Conservation (phyloP, 2,888 invertebrate species). For the Drosophila stalkeri region DNA sequence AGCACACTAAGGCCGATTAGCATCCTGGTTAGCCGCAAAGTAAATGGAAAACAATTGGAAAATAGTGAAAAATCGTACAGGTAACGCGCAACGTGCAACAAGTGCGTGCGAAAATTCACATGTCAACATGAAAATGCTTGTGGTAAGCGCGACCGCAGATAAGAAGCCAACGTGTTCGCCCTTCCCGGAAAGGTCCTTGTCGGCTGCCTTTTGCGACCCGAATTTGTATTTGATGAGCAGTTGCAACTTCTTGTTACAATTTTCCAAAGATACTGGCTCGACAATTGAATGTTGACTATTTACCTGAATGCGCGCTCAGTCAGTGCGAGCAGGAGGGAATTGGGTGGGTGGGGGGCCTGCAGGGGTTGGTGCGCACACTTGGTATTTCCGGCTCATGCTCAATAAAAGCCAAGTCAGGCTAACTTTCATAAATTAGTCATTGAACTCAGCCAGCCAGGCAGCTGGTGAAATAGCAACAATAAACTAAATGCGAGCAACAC, state of each 20-base stretch:
- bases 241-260: slow-evolving; percentile 33
- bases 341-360: neutral
- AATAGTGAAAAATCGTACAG: neutral
- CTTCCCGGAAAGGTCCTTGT: slow-evolving; percentile 51
- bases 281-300: slow-evolving; percentile 30
- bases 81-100: slow-evolving; percentile 38
- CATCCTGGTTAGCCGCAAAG: slow-evolving; percentile 48
- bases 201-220: slow-evolving; percentile 22
- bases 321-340: neutral
- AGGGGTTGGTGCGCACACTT: neutral
- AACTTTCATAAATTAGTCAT: slow-evolving; percentile 80
- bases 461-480: slow-evolving; percentile 48
- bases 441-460: slow-evolving; percentile 60
- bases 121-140: slow-evolving; percentile 53
- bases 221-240: slow-evolving; percentile 7
- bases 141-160: slow-evolving; percentile 43
- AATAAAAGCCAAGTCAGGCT: slow-evolving; percentile 56
- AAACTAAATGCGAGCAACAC: slow-evolving; percentile 62
- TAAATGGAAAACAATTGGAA: neutral
- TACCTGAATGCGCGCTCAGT: slow-evolving; percentile 21
- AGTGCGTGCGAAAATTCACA: slow-evolving; percentile 67
- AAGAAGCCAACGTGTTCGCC: slow-evolving; percentile 32
- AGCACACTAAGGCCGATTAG: slow-evolving; percentile 33
- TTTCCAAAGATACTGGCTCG: slow-evolving; percentile 11
- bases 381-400: slow-evolving; percentile 41